A percentile compares a stretch with the other conserved stretches of the same genome.
Evolutionary conservation across 1,140 invertebrate species (phyloP).

Genomic region (Maconellicoccus hirsutus): DNA sequence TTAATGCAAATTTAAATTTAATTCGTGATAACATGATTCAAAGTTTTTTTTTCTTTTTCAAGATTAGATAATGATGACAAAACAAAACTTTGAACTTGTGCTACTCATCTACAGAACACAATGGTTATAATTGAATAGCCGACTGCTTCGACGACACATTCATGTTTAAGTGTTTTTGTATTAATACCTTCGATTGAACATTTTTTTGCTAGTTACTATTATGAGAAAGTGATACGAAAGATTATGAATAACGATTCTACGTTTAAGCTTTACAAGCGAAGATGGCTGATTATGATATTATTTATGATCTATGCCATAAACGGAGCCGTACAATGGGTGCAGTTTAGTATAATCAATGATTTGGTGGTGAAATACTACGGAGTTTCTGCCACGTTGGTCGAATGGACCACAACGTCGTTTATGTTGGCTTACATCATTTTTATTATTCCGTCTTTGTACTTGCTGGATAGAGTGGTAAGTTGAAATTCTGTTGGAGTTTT

Average conservation of each 20-base stretch:
- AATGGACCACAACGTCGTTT: constrained; percentile 95
- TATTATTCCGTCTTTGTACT: constrained; percentile 89
- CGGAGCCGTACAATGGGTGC: constrained; percentile 83
- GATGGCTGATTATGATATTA: constrained; percentile 78
- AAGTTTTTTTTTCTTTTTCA: too few relatives aligned
- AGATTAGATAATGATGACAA: too few relatives aligned
- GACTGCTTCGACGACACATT: too few relatives aligned
- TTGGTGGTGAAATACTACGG: constrained; percentile 60
- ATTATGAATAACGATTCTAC: neutral
- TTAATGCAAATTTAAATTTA: too few relatives aligned
- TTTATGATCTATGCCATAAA: constrained; percentile 86
- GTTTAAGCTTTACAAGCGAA: constrained; percentile 45
- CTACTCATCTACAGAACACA: too few relatives aligned
- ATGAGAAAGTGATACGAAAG: too few relatives aligned
- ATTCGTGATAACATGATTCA: too few relatives aligned
- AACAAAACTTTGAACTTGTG: too few relatives aligned
- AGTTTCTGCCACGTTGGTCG: constrained; percentile 60
- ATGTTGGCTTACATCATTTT: constrained; percentile 94
- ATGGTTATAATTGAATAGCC: too few relatives aligned
- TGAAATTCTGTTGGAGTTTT: neutral
- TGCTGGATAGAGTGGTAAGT: constrained; percentile 79
- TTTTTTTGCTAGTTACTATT: too few relatives aligned
- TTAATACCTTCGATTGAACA: too few relatives aligned
- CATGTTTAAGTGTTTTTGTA: too few relatives aligned
- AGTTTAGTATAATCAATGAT: constrained; percentile 76